Evolutionary conservation across 2,888 invertebrate genomes (phyloP), one percentile per base, ranked within the genome.

Genomic region (Odontocolon sp.): DNA sequence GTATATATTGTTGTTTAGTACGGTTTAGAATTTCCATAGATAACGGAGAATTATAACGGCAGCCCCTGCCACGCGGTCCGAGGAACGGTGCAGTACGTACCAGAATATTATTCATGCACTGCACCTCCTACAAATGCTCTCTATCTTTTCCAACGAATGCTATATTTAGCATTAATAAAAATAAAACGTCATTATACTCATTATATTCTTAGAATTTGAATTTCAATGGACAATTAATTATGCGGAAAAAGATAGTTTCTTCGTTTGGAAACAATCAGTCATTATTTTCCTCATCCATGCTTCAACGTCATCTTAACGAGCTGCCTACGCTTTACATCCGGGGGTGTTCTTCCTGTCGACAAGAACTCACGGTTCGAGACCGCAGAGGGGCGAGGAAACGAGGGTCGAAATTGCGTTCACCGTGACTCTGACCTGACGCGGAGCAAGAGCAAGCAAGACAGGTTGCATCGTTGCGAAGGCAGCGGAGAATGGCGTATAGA

Each of bases 1-100:
- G 83, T 88, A 86, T 85, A 84, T 87, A 84, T 84, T 85, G 87
- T 89, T 89, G 87, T 88, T 88, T 87, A 88, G 87, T 86, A 86
- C 81, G 85, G 87, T 87, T 88, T 88, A 88, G 87, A 88, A 88
- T 88, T 89, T 88, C 88, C 88, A 89, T 89, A 89, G 88, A 89
- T 89, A 89, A 88, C 87, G 84, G 87, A 87, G 88, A 88, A 88
- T 89, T 88, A 89, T 87, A 86, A 88, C 85, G 83, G 75, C 77
- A 71, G 84, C 81, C 78, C 81, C 82, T 84, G 82, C 84, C 83
- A 81, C 84, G 80, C 77, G 82, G 79, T 84, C 82, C 83, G 83
- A 84, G 85, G 82, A 85, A 84, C 83, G 79, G 79, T 79, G 70
- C 78, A 68, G 79, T 63, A 80, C 79, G 80, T 77, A 83, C 78